Base-by-base conservation (phyloP, 2,797 vertebrate genomes). In the Poecile montanus region DNA sequence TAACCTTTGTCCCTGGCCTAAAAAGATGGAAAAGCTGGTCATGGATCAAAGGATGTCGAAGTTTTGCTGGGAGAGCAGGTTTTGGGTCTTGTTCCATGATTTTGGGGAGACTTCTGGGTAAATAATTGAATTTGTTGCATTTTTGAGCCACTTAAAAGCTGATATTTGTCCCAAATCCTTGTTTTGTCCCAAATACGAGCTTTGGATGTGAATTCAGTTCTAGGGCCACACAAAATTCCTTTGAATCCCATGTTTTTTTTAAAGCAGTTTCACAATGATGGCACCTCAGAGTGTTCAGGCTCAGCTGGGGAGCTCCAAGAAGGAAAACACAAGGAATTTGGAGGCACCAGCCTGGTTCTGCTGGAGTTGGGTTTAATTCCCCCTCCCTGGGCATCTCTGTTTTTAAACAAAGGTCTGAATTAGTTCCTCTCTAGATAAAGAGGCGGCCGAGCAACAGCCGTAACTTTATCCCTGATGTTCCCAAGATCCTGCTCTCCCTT, bases 121-220 rank as follows among this genome's bases (percentile, higher is more conserved):
- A 76, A 54, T 47, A 6, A 40, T 30, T 76, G 13, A 9, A 4
- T 8, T 23, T 8, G 5, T 38, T 67, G n/a, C 23, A 29, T 45
- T 68, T 77, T 13, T 68, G 48, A 54, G 11, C 20, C 0, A 0
- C 29, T 23, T 34, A 29, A 47, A 61, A n/a, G 11, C 25, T 1
- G 0, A 0, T n/a, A 7, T 60, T 76, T 53, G 6, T n/a, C 47
- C n/a, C 72, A 53, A 61, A 68, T 53, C 9, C 23, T 60, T 17
- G 7, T 47, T 76, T 38, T 68, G 23, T 61, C 40, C 16, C 29
- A 34, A 34, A 17, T 20, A 38, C 0, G 3, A 68, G 29, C 13
- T 61, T 40, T 47, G 54, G 23, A 8, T 16, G 0, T 6, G n/a
- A 25, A 40, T 61, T 54, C 0, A 0, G 3, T 68, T 76, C 23